phyloP scores from a whole-genome alignment of 2,888 invertebrate species.

The Tanypteryx hageni region DNA sequence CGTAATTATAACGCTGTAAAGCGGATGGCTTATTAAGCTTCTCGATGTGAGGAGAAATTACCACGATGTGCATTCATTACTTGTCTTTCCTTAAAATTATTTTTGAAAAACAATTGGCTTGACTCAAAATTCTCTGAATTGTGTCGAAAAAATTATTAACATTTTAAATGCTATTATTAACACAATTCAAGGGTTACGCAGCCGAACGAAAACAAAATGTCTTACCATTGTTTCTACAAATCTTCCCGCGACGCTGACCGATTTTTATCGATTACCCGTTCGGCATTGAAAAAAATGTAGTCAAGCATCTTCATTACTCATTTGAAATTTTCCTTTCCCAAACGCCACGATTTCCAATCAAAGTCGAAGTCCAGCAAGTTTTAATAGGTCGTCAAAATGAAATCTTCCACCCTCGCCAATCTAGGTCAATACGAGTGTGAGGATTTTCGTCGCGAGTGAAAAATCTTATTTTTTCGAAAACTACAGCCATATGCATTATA shows the following conservation, averaged over 20 bases:
- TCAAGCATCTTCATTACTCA: not conserved
- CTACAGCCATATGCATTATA: not conserved
- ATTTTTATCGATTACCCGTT: too few species aligned
- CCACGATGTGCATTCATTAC: too few species aligned
- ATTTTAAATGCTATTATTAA: too few species aligned
- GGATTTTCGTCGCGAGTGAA: not conserved
- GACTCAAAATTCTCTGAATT: too few species aligned
- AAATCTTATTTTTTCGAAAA: not conserved
- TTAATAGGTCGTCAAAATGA: conserved; percentile 24
- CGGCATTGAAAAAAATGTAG: not conserved
- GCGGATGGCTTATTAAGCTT: too few species aligned
- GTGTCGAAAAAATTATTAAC: too few species aligned
- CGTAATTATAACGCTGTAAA: too few species aligned
- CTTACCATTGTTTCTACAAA: not conserved
- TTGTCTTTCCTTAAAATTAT: too few species aligned
- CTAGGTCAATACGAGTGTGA: not conserved
- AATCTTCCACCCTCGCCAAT: not conserved
- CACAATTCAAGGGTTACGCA: too few species aligned
- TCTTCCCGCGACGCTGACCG: not conserved
- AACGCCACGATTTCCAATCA: not conserved
- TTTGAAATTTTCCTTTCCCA: not conserved
- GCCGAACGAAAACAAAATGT: too few species aligned
- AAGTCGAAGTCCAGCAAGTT: not conserved
- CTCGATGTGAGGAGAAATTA: too few species aligned
- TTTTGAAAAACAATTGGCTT: too few species aligned